Conservation (phyloP, 2,113 vertebrate genomes). For the Lipotes vexillifer region DNA sequence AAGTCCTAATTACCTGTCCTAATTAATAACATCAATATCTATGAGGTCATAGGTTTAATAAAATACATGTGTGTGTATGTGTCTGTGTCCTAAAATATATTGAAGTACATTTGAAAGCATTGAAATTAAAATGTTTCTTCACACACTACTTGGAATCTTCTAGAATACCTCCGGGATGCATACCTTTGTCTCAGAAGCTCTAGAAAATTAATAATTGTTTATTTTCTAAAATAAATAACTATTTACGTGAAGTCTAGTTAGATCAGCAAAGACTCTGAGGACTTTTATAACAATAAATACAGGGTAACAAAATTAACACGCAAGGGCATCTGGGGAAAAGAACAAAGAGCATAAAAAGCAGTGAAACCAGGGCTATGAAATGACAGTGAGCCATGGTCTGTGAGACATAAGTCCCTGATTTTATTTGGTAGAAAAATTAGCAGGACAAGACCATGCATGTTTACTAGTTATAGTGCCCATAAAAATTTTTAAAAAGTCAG, state of each 20-base stretch:
- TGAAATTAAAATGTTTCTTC: background rate
- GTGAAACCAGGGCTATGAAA: no score
- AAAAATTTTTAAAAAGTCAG: background rate
- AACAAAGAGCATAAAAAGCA: no score
- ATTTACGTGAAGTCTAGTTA: background rate
- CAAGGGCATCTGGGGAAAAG: background rate
- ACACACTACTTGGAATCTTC: background rate
- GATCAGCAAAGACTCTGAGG: background rate
- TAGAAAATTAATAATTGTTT: background rate
- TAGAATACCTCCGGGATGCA: background rate
- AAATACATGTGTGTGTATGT: no score
- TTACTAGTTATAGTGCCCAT: no score
- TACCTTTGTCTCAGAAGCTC: background rate
- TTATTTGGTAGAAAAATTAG: background rate
- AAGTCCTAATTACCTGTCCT: background rate
- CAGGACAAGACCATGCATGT: background rate
- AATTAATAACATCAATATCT: no score
- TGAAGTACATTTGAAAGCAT: background rate
- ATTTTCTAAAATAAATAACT: background rate
- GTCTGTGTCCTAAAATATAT: background rate
- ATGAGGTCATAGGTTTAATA: background rate
- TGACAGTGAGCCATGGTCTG: fast-evolving
- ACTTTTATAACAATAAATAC: background rate
- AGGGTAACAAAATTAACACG: background rate
- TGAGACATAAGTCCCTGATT: fast-evolving